Evolutionary conservation across 1,140 invertebrate species (phyloP).

Genomic region (Propsilocerus akamusi): DNA sequence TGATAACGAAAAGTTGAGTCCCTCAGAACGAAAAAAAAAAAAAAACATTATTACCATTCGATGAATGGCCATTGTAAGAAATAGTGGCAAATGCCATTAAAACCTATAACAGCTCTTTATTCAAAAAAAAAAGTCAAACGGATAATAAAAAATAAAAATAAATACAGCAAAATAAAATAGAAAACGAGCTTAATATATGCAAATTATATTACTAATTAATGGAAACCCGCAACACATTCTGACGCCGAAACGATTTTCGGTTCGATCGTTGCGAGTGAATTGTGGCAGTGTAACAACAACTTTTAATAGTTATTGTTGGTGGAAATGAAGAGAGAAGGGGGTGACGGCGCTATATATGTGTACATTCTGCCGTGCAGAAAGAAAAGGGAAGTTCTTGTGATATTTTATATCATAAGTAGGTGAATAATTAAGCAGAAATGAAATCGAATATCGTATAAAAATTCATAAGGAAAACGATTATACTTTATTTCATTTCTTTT

Average conservation of each 20-base stretch:
- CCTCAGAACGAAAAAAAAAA: too few species aligned
- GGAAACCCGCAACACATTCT: background rate
- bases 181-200: background rate
- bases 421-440: background rate
- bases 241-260: background rate
- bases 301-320: too few species aligned
- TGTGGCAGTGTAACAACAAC: too few species aligned
- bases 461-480: conserved; percentile 2
- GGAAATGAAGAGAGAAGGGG: too few species aligned
- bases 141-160: background rate
- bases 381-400: too few species aligned
- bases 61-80: background rate
- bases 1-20: too few species aligned
- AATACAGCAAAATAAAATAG: background rate
- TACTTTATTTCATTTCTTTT: too few species aligned
- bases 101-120: background rate
- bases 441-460: conserved; percentile 3
- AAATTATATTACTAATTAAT: conserved; percentile 3
- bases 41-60: background rate
- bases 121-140: background rate
- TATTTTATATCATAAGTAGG: too few species aligned
- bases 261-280: background rate
- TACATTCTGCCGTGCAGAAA: too few species aligned
- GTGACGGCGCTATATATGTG: too few species aligned
- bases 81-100: background rate